These are phyloP conservation scores for Molossus alvarezi DNA, from an alignment of 2,797 vertebrate genomes.

Conservation along the genomic window DNA sequence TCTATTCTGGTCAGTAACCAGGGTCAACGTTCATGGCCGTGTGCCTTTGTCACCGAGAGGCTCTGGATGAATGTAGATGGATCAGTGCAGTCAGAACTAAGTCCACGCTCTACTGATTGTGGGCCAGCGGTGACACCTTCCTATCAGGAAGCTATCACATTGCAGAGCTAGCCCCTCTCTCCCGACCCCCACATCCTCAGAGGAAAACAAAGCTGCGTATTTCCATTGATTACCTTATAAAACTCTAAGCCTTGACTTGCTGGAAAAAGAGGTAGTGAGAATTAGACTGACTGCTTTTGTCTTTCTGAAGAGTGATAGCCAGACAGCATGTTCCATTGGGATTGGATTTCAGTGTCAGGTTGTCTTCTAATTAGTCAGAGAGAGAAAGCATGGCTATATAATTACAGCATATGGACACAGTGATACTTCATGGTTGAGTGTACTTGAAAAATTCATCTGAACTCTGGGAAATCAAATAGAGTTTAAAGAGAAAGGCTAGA, in stretches of 20 bases:
- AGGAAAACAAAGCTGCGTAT: constrained; percentile 1
- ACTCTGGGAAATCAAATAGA: constrained; percentile 57
- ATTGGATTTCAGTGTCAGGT: constrained; percentile 55
- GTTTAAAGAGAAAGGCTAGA: constrained; percentile 59
- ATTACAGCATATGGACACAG: neutral
- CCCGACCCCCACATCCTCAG: neutral
- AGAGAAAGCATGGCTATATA: constrained; percentile 15
- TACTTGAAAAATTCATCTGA: constrained; percentile 53
- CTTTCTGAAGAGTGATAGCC: constrained; percentile 32
- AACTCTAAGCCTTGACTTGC: constrained; percentile 30
- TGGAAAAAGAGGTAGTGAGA: neutral
- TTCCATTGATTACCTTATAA: neutral
- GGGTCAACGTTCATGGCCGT: neutral
- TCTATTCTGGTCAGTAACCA: neutral
- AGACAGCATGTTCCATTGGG: neutral
- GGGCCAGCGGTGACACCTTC: constrained; percentile 32
- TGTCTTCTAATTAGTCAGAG: constrained; percentile 51
- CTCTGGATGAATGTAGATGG: constrained; percentile 24
- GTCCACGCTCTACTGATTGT: neutral
- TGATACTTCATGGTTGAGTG: constrained; percentile 35
- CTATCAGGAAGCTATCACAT: neutral
- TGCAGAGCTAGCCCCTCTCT: rapidly evolving
- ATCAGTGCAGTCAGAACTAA: neutral
- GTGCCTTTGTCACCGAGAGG: neutral
- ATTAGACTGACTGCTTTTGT: constrained; percentile 20